A percentile compares a stretch with the other conserved stretches of the same genome.
Conservation (phyloP, 2,888 invertebrate genomes). For the Acanthopleura granulata region DNA sequence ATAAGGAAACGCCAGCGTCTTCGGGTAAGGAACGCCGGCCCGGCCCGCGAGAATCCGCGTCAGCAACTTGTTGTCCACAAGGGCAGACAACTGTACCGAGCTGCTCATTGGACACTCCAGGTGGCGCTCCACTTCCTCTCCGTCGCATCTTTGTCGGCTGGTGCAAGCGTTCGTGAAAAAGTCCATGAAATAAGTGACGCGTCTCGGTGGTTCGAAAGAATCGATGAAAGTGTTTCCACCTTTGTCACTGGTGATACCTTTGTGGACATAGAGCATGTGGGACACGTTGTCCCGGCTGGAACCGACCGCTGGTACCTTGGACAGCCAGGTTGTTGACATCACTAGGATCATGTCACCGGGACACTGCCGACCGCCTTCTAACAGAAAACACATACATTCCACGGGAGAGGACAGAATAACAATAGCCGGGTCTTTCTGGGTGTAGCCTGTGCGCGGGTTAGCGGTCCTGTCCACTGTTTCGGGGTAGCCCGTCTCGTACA, state of each 20-base stretch:
- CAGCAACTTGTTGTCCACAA: slow-evolving; percentile 46
- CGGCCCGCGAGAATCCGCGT: slow-evolving; percentile 40
- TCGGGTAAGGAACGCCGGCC: slow-evolving; percentile 35
- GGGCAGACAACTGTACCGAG: slow-evolving; percentile 35
- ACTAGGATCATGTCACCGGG: slow-evolving; percentile 43
- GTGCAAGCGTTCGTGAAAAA: slow-evolving; percentile 41
- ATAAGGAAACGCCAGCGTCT: slow-evolving; percentile 37
- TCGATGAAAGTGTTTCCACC: slow-evolving; percentile 43
- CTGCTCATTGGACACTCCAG: slow-evolving; percentile 51
- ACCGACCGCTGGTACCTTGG: slow-evolving; percentile 26
- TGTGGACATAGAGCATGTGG: slow-evolving; percentile 39
- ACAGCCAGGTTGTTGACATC: slow-evolving; percentile 40
- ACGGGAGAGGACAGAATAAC: slow-evolving; percentile 38
- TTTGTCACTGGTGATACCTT: slow-evolving; percentile 42
- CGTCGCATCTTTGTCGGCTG: slow-evolving; percentile 35
- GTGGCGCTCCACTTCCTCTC: slow-evolving; percentile 31
- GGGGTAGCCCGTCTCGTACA: slow-evolving; percentile 20
- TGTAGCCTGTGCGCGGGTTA: background rate
- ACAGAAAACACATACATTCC: slow-evolving; percentile 41
- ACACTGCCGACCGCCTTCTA: slow-evolving; percentile 41
- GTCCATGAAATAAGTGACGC: slow-evolving; percentile 46
- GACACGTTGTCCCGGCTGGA: slow-evolving; percentile 7
- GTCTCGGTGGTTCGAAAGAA: slow-evolving; percentile 38
- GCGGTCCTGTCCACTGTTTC: slow-evolving; percentile 16
- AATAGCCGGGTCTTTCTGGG: slow-evolving; percentile 21